Percentiles rank a stretch among this genome's conserved stretches.
phyloP scores from a whole-genome alignment of 2,797 vertebrate species.

The Gobio occitaniae region DNA sequence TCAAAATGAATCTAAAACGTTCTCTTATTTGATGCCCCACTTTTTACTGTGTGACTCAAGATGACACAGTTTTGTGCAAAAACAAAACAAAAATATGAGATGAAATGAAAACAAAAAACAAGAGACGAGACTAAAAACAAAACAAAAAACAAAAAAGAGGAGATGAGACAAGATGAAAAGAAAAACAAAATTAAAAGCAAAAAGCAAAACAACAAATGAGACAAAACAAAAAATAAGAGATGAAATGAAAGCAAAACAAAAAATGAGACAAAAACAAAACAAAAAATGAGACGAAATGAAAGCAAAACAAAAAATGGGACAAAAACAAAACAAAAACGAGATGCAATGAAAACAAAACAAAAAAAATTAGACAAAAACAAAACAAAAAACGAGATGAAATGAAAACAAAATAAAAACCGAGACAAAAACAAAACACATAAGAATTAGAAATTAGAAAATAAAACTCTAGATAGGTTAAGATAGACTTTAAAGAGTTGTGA shows the following conservation, averaged over 20 bases:
- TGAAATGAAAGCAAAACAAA: neutral
- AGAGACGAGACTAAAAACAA: too few relatives aligned
- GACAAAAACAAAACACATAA: neutral
- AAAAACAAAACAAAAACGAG: neutral
- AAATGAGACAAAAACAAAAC: too few relatives aligned
- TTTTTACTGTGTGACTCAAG: neutral
- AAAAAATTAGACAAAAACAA: neutral
- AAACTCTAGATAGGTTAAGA: neutral
- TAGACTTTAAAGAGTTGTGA: neutral
- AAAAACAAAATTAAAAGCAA: neutral
- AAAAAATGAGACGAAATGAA: too few relatives aligned
- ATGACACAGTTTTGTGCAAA: neutral
- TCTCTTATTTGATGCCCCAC: constrained; percentile 1
- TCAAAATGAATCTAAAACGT: constrained; percentile 13
- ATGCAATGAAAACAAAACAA: too few relatives aligned
- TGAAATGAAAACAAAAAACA: neutral
- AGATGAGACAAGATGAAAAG: too few relatives aligned
- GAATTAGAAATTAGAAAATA: neutral
- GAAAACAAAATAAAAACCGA: neutral
- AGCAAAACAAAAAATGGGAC: too few relatives aligned
- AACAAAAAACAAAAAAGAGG: neutral
- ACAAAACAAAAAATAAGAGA: neutral
- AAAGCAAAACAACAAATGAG: neutral
- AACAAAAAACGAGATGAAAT: neutral
- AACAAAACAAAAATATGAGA: neutral